A percentile compares a stretch with the other conserved stretches of the same genome.
Conservation (phyloP, 1,140 invertebrate species). For the honey bee (Apis mellifera) region DNA sequence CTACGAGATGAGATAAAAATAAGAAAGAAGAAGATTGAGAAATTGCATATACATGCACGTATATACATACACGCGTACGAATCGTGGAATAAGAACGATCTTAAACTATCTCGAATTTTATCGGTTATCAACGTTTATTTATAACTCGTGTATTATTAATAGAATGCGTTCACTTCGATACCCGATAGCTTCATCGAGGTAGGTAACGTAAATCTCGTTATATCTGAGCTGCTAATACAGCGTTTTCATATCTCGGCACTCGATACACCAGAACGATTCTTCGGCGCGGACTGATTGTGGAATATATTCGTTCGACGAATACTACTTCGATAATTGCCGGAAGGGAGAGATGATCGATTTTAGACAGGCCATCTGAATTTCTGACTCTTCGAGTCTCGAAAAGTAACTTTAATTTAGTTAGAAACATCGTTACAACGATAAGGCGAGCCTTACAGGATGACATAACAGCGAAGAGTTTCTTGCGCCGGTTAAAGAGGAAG, state of each 20-base stretch:
- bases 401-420: background rate
- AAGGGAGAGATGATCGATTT: background rate
- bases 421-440: conserved; percentile 38
- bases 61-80: no score
- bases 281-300: background rate
- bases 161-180: conserved; percentile 32
- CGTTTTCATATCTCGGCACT: conserved; percentile 51
- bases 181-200: conserved; percentile 6
- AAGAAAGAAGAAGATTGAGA: no score
- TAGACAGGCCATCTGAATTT: no score
- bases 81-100: background rate
- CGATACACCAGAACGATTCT: conserved; percentile 44
- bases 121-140: conserved; percentile 36
- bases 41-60: no score
- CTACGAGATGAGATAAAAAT: background rate
- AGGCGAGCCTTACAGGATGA: conserved; percentile 38
- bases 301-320: no score
- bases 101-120: background rate
- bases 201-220: conserved; percentile 12
- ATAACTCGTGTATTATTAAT: conserved; percentile 39
- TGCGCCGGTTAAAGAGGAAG: conserved; percentile 13
- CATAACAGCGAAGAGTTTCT: conserved; percentile 55
- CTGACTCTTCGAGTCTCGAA: background rate
- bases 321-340: background rate
- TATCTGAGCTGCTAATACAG: conserved; percentile 31